A percentile compares a stretch with the other conserved stretches of the same genome.
Conservation (phyloP, 2,113 vertebrate genomes). For the Onychorhynchus coronatus region DNA sequence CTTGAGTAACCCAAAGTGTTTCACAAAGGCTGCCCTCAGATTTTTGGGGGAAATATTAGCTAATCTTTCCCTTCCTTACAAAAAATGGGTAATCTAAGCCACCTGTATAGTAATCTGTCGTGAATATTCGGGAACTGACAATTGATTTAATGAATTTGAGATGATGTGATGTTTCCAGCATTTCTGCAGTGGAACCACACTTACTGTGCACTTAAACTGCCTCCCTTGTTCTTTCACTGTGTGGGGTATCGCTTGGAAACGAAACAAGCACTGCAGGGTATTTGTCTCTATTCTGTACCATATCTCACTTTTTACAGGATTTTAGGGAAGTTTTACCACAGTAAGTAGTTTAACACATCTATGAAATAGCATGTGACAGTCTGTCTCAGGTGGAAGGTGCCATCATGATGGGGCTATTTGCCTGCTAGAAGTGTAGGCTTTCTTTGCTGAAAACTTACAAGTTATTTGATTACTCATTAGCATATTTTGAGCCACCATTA, state of each 20-base stretch:
- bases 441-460: not conserved
- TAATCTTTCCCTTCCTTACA: not conserved
- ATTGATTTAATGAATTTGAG: not conserved
- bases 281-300: not conserved
- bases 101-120: not conserved
- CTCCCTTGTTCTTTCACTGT: not conserved
- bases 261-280: not conserved
- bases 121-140: not conserved
- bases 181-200: not conserved
- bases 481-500: not conserved
- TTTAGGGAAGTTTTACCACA: not conserved
- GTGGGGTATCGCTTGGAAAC: not conserved
- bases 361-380: not conserved
- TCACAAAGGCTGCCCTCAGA: not conserved
- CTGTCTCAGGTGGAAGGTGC: not conserved
- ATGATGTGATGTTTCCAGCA: not conserved
- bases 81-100: not conserved
- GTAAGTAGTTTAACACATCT: not conserved
- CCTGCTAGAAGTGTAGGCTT: not conserved
- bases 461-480: not conserved
- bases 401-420: not conserved
- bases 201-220: not conserved
- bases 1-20: not conserved
- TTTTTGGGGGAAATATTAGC: not conserved
- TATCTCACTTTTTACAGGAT: not conserved